Evolutionary conservation across 2,888 invertebrate species (phyloP).

Genomic region (Proisotoma minuta): DNA sequence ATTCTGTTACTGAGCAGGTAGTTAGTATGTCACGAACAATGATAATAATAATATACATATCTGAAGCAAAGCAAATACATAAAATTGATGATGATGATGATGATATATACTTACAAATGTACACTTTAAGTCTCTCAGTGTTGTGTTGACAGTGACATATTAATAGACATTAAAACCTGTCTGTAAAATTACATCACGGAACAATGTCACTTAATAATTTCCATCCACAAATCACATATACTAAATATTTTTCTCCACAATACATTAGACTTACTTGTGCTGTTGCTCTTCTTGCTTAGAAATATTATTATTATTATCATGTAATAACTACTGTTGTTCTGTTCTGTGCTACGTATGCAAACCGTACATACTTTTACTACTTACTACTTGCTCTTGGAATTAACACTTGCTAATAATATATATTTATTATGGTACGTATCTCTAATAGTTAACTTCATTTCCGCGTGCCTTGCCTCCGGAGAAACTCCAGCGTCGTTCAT

Average conservation of each 20-base stretch:
- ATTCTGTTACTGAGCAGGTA: slow-evolving; percentile 15
- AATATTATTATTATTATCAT: slow-evolving; percentile 19
- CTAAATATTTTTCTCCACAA: background rate
- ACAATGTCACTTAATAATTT: slow-evolving; percentile 10
- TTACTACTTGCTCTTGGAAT: slow-evolving; percentile 20
- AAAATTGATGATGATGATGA: slow-evolving; percentile 22
- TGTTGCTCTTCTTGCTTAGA: slow-evolving; percentile 18
- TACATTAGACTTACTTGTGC: slow-evolving; percentile 10
- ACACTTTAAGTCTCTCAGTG: slow-evolving; percentile 14
- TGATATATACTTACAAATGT: slow-evolving; percentile 23
- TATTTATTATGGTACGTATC: slow-evolving; percentile 22
- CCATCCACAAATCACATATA: background rate
- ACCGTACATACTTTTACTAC: slow-evolving; percentile 2
- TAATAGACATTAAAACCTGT: slow-evolving; percentile 14
- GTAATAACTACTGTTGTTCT: background rate
- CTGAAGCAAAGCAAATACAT: slow-evolving; percentile 19
- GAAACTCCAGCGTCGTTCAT: background rate
- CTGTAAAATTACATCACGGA: slow-evolving; percentile 1
- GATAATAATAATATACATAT: slow-evolving; percentile 19
- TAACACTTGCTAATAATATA: slow-evolving; percentile 16
- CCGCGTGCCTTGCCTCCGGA: slow-evolving; percentile 37
- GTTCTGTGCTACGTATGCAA: background rate
- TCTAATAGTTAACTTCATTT: slow-evolving; percentile 34
- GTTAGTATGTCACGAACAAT: slow-evolving; percentile 10
- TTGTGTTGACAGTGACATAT: slow-evolving; percentile 10